Base-by-base conservation (phyloP, 1,140 invertebrate genomes). In the Schlechtendalia chinensis region DNA sequence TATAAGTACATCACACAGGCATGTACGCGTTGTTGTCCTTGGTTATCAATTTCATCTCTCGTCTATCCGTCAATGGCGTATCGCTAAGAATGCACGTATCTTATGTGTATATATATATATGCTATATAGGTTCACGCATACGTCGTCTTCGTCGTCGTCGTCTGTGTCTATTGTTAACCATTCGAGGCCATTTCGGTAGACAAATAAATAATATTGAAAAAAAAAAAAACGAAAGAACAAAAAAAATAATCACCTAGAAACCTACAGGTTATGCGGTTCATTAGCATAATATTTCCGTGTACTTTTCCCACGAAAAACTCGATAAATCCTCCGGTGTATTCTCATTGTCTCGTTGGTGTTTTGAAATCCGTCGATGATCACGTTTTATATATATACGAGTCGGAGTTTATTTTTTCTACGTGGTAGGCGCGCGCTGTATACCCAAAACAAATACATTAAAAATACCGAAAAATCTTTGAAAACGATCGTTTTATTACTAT, bases 231-330 rank as follows among this genome's bases (percentile, higher is more conserved):
- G n/a, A n/a, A n/a, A n/a, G n/a, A n/a, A n/a, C n/a, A n/a, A n/a
- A 17, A 19, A 53, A 71, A 72, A 71, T 53, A 72, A 72, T 72
- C 50, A 72, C 69, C 69, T 72, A 72, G 27, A 72, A 72, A 54
- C 17, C 50, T 54, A 72, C 50, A 72, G 69, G 69, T 72, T 54
- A 71, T 72, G 53, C 69, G 69, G 69, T 54, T 54, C 69, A 72
- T 72, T 72, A 72, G 69, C 69, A 72, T 72, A 72, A 53, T 72
- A 72, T 54, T 72, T 72, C 17, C 47, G 69, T 72, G 47, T 72
- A 72, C 69, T 72, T 72, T 72, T 72, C 69, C 69, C 69, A 72
- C 69, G 69, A 72, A 72, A 71, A 72, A 54, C 47, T 72, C 69
- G 24, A 72, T 72, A 72, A 54, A 72, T 72, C 69, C 69, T 72